Base-by-base conservation (phyloP, 2,113 vertebrate genomes). In the Podarcis muralis region DNA sequence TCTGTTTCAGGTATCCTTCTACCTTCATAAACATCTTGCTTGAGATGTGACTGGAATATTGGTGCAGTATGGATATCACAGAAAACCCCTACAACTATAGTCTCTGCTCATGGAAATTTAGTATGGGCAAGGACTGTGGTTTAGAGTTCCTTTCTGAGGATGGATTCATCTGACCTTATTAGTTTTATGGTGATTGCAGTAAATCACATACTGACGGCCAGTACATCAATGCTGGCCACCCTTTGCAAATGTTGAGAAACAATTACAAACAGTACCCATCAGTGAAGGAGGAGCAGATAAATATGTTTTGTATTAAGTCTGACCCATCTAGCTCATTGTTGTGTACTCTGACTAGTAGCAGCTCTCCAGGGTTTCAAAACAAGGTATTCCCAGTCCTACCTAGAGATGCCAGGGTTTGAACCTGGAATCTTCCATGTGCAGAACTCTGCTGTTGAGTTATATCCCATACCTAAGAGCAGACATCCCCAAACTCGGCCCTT, bases 1-100 rank as follows among this genome's bases (percentile, higher is more conserved):
- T 32, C 37, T 78, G 76, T 91, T 72, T 32, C 7, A 68, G 32
- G 25, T 76, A 68, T 82, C 48, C 59, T 71, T 75, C 79, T 43
- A 6, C 74, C 32, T 95, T 90, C 25, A 79, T 83, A 72, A 93
- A 48, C 11, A 65, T 76, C 40, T 83, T 6, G 22, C 37, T 53
- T 76, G 40, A 66, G 30, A 69, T 6, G 32, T 48, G 74, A 83
- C 22, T 13, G 62, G 72, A 53, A 87, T 32, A 83, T 5, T 66
- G 11, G 30, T 48, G 23, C 15, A 22, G 66, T 57, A 32, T 77
- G 74, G 35, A 59, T 87, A 22, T 68, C 40, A 59, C 3, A 23
- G 25, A 35, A 11, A 27, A 62, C 4, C 11, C 25, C 3, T n/a
- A 65, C 30, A 12, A 0, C 3, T 30, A 20, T 43, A 62, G 62